Evolutionary conservation across 2,888 invertebrate genomes (phyloP), one percentile per base, ranked within the genome.

Genomic region (Micoletzkya japonica): DNA sequence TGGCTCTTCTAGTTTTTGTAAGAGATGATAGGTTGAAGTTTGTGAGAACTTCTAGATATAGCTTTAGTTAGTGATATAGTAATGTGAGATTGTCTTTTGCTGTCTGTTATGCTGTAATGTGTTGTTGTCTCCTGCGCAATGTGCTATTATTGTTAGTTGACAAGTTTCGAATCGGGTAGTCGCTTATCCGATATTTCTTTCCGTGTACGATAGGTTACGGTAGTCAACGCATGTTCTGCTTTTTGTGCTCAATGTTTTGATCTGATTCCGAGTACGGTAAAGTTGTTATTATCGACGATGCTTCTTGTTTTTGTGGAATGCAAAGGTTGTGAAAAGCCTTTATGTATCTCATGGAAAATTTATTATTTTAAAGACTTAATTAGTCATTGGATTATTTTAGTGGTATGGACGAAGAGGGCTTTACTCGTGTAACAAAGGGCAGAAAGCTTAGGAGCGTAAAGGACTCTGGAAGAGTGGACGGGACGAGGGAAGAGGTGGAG

Each of bases 351-450:
- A 50, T 50, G 6, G 24, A 7, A n/a, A n/a, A 20, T 50, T n/a
- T n/a, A 24, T 50, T n/a, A n/a, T 50, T 6, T 4, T 50, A 6
- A 50, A 50, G 17, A 50, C 50, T 4, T 49, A 49, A 32, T 59
- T 66, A n/a, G 20, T 7, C 14, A 63, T 3, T 44, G 36, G 26
- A 26, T 2, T 54, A 26, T 30, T 67, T 26, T 70, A 54, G 26
- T n/a, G 34, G 56, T 26, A 77, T 77, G 78, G 78, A 76, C 67
- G 76, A 76, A 49, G 78, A 76, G 60, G 77, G 77, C 24, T 77
- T 77, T 67, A 74, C 61, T 6, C 57, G 74, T 39, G 76, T 77
- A 1, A 72, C 68, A 28, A 58, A 4, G 71, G 68, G 26, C 71
- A 54, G 57, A 61, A 39, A 32, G 59, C 3, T 30, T 10, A 36